Base-by-base conservation (phyloP, 2,113 vertebrate species). In the Istiophorus platypterus region DNA sequence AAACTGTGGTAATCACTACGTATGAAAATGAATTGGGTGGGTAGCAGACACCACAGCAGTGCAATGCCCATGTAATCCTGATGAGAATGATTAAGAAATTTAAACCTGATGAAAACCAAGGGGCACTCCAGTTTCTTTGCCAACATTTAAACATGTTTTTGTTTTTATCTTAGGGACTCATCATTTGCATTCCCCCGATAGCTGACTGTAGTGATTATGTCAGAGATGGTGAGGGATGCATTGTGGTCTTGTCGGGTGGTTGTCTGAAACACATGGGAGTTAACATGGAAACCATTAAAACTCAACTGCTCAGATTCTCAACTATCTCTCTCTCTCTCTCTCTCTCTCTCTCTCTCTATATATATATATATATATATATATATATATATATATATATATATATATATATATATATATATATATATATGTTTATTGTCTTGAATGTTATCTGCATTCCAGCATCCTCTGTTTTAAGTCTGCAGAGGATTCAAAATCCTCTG, bases 1-100 rank as follows among this genome's bases (percentile, higher is more conserved):
- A 88, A 93, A 87, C 90, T 86, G 77, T 88, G 93, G 84, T 92
- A 85, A 84, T 82, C 81, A 69, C 59, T 66, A 78, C 68, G 86
- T 85, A 88, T 88, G 84, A 91, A 91, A 92, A 90, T 82, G 63
- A 85, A 89, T 83, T 65, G 74, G 85, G 68, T 59, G 71, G 72
- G 67, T 68, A 85, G 70, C 78, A 75, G 71, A 67, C 66, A 81
- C 81, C 84, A 73, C 52, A 47, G 83, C 71, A 64, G 8, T 73
- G 41, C 51, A 62, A 49, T 56, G 76, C 24, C 70, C 41, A 26
- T 77, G 57, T 64, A 65, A 79, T 81, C 54, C 58, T 47, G 74
- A 80, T 49, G 39, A 79, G 49, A 75, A 85, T 76, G 85, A 90
- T 89, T 81, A 85, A 86, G 72, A 85, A 80, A 88, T 80, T 80